phyloP scores from a whole-genome alignment of 2,888 invertebrate genomes.

The Synergus itoensis region DNA sequence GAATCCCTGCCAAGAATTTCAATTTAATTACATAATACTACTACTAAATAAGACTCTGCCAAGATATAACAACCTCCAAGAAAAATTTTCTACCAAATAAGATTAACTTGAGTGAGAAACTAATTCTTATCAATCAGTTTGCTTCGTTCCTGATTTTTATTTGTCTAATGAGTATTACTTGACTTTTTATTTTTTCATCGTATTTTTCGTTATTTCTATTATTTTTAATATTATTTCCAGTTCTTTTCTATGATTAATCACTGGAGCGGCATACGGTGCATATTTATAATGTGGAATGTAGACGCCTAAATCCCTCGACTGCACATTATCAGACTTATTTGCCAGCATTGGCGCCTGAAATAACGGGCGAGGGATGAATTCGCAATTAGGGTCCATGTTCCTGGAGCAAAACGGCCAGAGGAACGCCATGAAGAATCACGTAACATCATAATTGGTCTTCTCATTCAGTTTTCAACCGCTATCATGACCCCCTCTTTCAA shows the following conservation, averaged over 20 bases:
- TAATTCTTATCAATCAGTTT: background rate
- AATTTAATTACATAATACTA: slow-evolving; percentile 22
- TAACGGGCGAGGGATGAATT: slow-evolving; percentile 56
- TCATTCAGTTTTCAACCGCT: slow-evolving; percentile 37
- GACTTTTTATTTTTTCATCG: background rate
- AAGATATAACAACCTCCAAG: background rate
- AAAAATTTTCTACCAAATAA: background rate
- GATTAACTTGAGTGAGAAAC: slow-evolving; percentile 8
- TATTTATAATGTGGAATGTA: slow-evolving; percentile 62
- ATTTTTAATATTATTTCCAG: background rate
- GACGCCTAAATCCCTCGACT: slow-evolving; percentile 62
- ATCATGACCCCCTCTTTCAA: background rate
- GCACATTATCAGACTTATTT: slow-evolving; percentile 57
- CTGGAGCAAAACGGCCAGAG: slow-evolving; percentile 53
- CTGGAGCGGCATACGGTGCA: slow-evolving; percentile 44
- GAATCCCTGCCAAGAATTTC: slow-evolving; percentile 6
- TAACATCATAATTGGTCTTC: slow-evolving; percentile 37
- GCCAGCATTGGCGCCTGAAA: slow-evolving; percentile 57
- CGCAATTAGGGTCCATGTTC: slow-evolving; percentile 47
- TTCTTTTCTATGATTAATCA: slow-evolving; percentile 1
- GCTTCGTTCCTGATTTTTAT: background rate
- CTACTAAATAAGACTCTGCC: background rate
- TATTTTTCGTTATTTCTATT: background rate
- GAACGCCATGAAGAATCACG: slow-evolving; percentile 24
- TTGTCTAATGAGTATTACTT: background rate